These are phyloP conservation scores for Nomada fabriciana DNA, from an alignment of 2,888 invertebrate genomes.

Conservation along the genomic window DNA sequence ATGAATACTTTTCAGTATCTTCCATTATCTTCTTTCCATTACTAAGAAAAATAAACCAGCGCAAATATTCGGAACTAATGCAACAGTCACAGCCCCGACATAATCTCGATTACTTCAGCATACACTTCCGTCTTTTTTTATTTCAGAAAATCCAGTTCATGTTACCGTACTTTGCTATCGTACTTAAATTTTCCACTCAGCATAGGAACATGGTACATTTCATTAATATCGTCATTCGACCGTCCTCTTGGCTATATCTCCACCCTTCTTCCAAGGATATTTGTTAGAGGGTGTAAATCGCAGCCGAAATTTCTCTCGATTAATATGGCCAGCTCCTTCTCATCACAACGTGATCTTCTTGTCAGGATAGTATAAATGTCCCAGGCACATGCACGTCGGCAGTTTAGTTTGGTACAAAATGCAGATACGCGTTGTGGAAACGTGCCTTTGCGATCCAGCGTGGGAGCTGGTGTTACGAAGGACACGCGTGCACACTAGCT, in stretches of 20 bases:
- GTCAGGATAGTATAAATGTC: neutral
- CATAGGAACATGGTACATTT: too few species aligned
- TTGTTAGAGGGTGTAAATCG: neutral
- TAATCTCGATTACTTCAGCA: too few species aligned
- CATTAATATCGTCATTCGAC: neutral
- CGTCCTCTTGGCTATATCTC: too few species aligned
- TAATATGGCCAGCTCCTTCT: slow-evolving; percentile 14
- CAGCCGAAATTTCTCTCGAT: slow-evolving; percentile 17
- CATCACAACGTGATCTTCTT: slow-evolving; percentile 3
- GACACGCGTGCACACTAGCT: slow-evolving; percentile 21
- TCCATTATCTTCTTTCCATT: too few species aligned
- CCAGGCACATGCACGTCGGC: slow-evolving; percentile 25
- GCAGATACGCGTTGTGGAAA: slow-evolving; percentile 3
- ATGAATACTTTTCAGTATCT: too few species aligned
- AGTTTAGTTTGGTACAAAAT: slow-evolving; percentile 25
- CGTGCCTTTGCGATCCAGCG: slow-evolving; percentile 17
- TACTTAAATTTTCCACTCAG: too few species aligned
- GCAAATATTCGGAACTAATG: too few species aligned
- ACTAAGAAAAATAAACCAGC: too few species aligned
- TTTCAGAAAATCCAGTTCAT: too few species aligned
- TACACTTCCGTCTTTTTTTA: too few species aligned
- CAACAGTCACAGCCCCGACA: too few species aligned
- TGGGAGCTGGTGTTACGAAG: neutral
- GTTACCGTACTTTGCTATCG: too few species aligned
- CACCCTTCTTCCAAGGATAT: neutral